phyloP scores from a whole-genome alignment of 2,888 invertebrate species.

The Alitta virens region DNA sequence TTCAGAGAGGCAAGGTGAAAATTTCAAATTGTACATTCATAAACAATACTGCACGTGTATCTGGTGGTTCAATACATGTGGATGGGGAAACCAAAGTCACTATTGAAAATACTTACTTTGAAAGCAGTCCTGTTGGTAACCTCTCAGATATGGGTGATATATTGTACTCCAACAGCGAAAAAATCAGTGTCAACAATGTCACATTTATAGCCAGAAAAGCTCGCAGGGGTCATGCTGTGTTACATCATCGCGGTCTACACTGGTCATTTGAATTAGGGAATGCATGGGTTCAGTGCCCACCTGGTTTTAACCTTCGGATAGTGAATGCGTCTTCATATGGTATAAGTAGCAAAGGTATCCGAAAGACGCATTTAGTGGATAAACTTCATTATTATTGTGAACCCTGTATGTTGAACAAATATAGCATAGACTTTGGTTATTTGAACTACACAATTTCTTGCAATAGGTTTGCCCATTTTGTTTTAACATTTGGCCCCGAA shows the following conservation, averaged over 20 bases:
- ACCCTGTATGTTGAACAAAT: slow-evolving; percentile 22
- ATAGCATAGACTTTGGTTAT: slow-evolving; percentile 21
- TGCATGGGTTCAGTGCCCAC: slow-evolving; percentile 21
- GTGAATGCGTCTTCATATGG: slow-evolving; percentile 21
- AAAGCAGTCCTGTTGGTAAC: neutral
- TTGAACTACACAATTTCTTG: slow-evolving; percentile 20
- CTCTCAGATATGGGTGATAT: slow-evolving; percentile 22
- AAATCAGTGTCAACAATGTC: slow-evolving; percentile 1
- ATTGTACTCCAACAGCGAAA: slow-evolving; percentile 20
- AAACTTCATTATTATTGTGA: slow-evolving; percentile 25
- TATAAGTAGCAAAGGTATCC: slow-evolving; percentile 8
- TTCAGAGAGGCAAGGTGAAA: slow-evolving; percentile 16
- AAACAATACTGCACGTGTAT: slow-evolving; percentile 17
- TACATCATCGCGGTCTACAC: slow-evolving; percentile 18
- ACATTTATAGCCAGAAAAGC: slow-evolving; percentile 4
- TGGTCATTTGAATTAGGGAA: slow-evolving; percentile 23
- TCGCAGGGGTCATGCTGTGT: slow-evolving; percentile 17
- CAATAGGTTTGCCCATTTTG: slow-evolving; percentile 14
- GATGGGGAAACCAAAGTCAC: slow-evolving; percentile 1
- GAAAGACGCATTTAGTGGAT: slow-evolving; percentile 22
- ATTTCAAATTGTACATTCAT: slow-evolving; percentile 17
- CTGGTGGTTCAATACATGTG: slow-evolving; percentile 23
- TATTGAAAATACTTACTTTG: neutral
- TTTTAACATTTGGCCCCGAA: slow-evolving; percentile 14
- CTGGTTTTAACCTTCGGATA: slow-evolving; percentile 18